phyloP scores from a whole-genome alignment of 2,888 invertebrate species.

The Eucera pruinosa region DNA sequence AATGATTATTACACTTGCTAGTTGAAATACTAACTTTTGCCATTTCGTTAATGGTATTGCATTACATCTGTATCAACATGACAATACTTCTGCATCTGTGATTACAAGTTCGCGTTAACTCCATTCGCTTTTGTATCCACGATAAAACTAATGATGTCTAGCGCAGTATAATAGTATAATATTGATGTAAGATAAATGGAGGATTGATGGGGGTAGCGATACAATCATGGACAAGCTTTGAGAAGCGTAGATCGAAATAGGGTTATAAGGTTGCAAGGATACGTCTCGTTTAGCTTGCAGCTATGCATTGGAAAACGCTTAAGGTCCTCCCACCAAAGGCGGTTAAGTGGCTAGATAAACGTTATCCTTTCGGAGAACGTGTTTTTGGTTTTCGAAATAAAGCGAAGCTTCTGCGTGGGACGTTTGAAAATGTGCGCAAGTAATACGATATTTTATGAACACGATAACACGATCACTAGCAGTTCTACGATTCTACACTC shows the following conservation, averaged over 20 bases:
- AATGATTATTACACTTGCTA: too few species aligned
- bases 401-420: constrained; percentile 42
- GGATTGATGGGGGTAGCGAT: neutral
- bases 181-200: neutral
- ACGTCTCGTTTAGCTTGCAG: constrained; percentile 67
- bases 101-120: too few species aligned
- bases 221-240: constrained; percentile 1
- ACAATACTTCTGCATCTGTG: too few species aligned
- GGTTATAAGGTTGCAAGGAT: constrained; percentile 59
- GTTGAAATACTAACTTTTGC: too few species aligned
- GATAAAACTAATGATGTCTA: neutral
- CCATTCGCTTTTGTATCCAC: neutral
- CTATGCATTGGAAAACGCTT: constrained; percentile 81
- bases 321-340: constrained; percentile 64
- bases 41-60: too few species aligned
- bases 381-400: constrained; percentile 51
- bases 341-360: constrained; percentile 77
- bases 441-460: constrained; percentile 29
- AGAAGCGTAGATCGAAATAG: constrained; percentile 26
- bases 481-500: neutral
- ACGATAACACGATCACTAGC: neutral
- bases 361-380: constrained; percentile 71
- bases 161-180: neutral
- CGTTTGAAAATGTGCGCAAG: constrained; percentile 35
- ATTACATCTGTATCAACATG: too few species aligned